These are phyloP conservation scores for Sciaenops ocellatus DNA, from an alignment of 2,797 vertebrate genomes.

Conservation along the genomic window DNA sequence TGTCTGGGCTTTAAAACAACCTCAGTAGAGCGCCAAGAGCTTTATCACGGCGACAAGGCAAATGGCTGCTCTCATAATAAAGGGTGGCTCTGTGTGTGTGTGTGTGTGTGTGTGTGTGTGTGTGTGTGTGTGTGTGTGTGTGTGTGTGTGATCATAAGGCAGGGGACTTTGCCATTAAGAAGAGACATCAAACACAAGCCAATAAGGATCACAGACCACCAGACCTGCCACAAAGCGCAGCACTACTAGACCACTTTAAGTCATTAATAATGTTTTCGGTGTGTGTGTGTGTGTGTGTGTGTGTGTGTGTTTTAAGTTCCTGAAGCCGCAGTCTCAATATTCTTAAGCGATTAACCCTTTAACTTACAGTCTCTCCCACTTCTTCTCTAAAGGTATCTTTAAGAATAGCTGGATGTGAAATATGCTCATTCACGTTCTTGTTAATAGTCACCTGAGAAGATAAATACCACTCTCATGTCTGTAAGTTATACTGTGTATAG, in stretches of 20 bases:
- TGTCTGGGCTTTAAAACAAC: slow-evolving; percentile 82
- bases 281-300: slow-evolving; percentile 14
- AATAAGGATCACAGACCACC: slow-evolving; percentile 64
- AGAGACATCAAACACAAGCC: slow-evolving; percentile 78
- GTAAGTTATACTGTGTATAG: no score
- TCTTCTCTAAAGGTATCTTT: no score
- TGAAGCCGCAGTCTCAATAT: not conserved
- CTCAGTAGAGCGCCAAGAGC: slow-evolving; percentile 65
- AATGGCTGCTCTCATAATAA: slow-evolving; percentile 75
- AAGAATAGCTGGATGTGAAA: not conserved
- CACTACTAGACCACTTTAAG: slow-evolving; percentile 54
- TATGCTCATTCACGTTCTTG: not conserved
- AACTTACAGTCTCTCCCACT: not conserved
- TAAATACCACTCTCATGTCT: not conserved
- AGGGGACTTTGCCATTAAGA: slow-evolving; percentile 72
- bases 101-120: slow-evolving; percentile 41
- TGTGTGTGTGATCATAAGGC: slow-evolving; percentile 58
- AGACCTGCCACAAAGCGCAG: slow-evolving; percentile 50
- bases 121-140: slow-evolving; percentile 38
- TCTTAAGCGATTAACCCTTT: slow-evolving; percentile 15
- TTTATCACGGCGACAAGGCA: slow-evolving; percentile 76
- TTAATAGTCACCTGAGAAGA: no score
- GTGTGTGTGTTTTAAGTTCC: slow-evolving; percentile 21
- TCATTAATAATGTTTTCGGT: slow-evolving; percentile 63
- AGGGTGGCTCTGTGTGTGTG: slow-evolving; percentile 38